Evolutionary conservation across 1,140 invertebrate genomes (phyloP).

Genomic region (Drosophila sechellia): DNA sequence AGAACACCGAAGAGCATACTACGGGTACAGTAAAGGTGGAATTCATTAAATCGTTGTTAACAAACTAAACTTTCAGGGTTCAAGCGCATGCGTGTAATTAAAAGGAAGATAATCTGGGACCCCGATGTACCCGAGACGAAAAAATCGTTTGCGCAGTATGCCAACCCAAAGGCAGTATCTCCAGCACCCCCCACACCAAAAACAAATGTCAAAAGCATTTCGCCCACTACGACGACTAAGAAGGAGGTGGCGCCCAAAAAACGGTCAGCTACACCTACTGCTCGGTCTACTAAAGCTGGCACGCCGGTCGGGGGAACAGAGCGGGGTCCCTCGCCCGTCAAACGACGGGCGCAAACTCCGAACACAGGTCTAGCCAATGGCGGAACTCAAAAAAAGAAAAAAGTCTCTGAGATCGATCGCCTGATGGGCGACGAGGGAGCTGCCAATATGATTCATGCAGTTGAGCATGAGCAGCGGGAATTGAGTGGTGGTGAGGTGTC

Average conservation of each 20-base stretch:
- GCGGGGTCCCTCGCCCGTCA: constrained; percentile 30
- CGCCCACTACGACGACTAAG: constrained; percentile 9
- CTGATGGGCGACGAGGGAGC: constrained; percentile 93
- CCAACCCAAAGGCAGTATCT: constrained; percentile 32
- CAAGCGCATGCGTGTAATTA: constrained; percentile 87
- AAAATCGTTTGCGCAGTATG: constrained; percentile 80
- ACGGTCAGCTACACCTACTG: constrained; percentile 55
- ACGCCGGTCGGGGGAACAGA: constrained; percentile 20
- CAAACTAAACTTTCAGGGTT: constrained; percentile 42
- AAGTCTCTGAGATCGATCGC: constrained; percentile 89
- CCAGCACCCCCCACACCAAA: constrained; percentile 13
- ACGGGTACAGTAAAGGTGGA: constrained; percentile 22
- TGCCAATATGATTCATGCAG: constrained; percentile 92
- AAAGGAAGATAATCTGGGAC: constrained; percentile 89
- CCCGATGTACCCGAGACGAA: constrained; percentile 87
- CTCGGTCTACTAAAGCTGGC: constrained; percentile 5
- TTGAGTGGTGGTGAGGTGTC: constrained; percentile 55
- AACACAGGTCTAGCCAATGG: constrained; percentile 53
- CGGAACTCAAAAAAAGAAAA: constrained; percentile 85
- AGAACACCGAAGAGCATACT: constrained; percentile 9
- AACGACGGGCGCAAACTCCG: constrained; percentile 69
- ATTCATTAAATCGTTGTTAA: not conserved
- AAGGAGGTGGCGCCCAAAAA: constrained; percentile 30
- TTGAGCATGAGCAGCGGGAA: constrained; percentile 86
- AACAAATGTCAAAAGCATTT: not conserved